Evolutionary conservation across 2,888 invertebrate species (phyloP).

Genomic region (Cephus runcator): DNA sequence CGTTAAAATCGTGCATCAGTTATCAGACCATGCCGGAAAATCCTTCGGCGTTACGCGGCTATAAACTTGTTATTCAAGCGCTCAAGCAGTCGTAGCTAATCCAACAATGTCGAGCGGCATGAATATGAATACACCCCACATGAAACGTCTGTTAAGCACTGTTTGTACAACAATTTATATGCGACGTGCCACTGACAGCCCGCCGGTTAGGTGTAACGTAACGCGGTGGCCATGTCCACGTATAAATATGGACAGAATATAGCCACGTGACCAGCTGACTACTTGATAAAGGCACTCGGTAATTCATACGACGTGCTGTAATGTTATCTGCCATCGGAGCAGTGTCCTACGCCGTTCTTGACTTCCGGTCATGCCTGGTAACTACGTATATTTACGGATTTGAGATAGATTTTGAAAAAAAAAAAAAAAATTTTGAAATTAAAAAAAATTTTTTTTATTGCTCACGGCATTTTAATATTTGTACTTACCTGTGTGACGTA

Average conservation of each 20-base stretch:
- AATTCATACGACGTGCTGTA: background rate
- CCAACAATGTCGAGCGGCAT: background rate
- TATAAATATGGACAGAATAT: constrained; percentile 25
- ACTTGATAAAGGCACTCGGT: constrained; percentile 28
- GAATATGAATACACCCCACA: background rate
- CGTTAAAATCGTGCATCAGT: background rate
- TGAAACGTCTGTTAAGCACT: background rate
- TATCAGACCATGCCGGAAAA: background rate
- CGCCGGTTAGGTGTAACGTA: constrained; percentile 21
- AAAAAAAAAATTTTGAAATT: too few species aligned
- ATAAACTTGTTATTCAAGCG: background rate
- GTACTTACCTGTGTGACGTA: background rate
- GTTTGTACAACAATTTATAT: constrained; percentile 15
- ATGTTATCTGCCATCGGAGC: background rate
- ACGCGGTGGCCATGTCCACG: constrained; percentile 27
- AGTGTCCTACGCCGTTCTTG: background rate
- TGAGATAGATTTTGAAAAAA: too few species aligned
- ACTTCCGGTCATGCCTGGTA: background rate
- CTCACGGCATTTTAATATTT: background rate
- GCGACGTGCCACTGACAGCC: constrained; percentile 22
- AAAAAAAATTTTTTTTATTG: background rate
- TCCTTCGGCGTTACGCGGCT: background rate
- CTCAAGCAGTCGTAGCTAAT: background rate
- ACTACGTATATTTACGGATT: background rate
- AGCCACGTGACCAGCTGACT: constrained; percentile 20